Base-by-base conservation (phyloP, 92 coral and sea anemone species). In the Phymanthus crucifer region DNA sequence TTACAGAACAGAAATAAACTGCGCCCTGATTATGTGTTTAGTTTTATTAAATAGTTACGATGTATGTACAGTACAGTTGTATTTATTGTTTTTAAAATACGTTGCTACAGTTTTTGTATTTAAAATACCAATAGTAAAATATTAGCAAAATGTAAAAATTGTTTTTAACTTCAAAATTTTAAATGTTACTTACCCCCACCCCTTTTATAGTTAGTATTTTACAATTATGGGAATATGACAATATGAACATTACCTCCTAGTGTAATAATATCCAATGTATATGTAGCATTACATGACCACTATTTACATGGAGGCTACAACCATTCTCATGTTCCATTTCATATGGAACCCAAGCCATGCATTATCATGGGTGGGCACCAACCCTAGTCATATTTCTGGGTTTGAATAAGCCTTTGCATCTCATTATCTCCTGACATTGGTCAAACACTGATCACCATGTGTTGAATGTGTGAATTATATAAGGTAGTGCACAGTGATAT, bases 61-160 rank as follows among this genome's bases (percentile, higher is more conserved):
- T 54, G n/a, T 3, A 48, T 48, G 57, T 48, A 48, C 27, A 54
- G 64, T 27, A 24, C 27, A 54, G 64, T 27, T 7, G 32, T 29
- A 61, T 61, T 1, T 2, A 2, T 43, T 43, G 10, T n/a, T 43
- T 43, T 43, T 11, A 43, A 43, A 10, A 8, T 61, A 2, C 16
- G 16, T 54, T 61, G 29, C 34, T 61, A 34, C 34, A 54, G 6
- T 19, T 19, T 24, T 61, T 27, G 27, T 29, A 61, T 29, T 61
- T 61, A 61, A 61, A 61, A 61, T 61, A 9, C 68, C 68, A 61
- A 61, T 27, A 29, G 68, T 24, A 61, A 24, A 24, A 54, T 54
- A 21, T 21, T 1, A 54, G 64, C 27, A 9, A 6, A 54, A 21
- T 54, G 6, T 6, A 54, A 54, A 54, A 54, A 54, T 21, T 21